These are phyloP conservation scores for Hydrozoanthus gracilis DNA, from an alignment of 92 coral and sea anemone genomes.

Conservation along the genomic window DNA sequence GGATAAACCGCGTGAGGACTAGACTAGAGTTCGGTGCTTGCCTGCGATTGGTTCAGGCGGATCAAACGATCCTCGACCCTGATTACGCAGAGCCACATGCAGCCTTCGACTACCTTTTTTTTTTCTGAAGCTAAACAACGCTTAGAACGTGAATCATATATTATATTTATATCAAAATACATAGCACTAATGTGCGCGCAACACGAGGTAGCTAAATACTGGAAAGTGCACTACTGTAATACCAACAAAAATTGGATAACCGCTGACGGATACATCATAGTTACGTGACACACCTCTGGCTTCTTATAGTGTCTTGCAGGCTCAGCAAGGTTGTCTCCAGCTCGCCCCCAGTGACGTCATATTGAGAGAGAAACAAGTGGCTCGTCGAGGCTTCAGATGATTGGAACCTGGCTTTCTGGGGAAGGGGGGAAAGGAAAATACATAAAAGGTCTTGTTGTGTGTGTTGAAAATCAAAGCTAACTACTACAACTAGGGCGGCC, in stretches of 20 bases:
- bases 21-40: no score
- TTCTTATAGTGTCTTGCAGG: slow-evolving; percentile 48
- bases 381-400: neutral
- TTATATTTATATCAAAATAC: no score
- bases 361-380: neutral
- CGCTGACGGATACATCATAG: neutral
- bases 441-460: no score
- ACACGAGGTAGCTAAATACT: neutral
- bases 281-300: slow-evolving; percentile 54
- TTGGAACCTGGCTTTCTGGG: slow-evolving; percentile 40
- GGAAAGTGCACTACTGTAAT: neutral
- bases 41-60: no score
- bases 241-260: neutral
- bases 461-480: no score
- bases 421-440: neutral
- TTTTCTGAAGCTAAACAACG: no score
- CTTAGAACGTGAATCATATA: no score
- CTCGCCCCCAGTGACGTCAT: slow-evolving; percentile 45
- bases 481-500: no score
- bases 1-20: no score
- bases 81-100: no score
- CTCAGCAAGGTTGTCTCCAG: slow-evolving; percentile 58
- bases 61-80: no score
- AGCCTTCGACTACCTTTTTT: no score
- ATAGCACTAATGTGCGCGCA: neutral